Evolutionary conservation across 1,140 invertebrate species (phyloP).

Genomic region (Conopomorpha cramerella): DNA sequence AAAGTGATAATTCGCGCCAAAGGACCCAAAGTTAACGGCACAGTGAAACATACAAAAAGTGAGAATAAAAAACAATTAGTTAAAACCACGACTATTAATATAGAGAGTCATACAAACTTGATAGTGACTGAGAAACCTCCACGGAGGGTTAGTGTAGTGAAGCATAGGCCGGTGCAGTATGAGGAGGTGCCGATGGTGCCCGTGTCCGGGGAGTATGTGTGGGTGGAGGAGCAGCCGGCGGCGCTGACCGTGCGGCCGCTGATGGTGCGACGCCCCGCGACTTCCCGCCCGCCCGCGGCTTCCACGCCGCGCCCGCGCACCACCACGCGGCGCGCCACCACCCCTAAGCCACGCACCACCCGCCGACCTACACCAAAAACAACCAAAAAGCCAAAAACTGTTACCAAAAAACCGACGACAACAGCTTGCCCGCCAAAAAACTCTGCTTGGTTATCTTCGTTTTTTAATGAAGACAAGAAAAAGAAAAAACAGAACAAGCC

Average conservation of each 20-base stretch:
- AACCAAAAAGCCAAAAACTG: slow-evolving; percentile 16
- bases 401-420: slow-evolving; percentile 18
- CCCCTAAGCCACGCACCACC: slow-evolving; percentile 10
- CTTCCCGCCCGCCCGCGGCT: slow-evolving; percentile 7
- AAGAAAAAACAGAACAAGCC: slow-evolving; percentile 28
- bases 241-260: slow-evolving; percentile 3
- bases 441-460: slow-evolving; percentile 27
- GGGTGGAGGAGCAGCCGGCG: slow-evolving; percentile 9
- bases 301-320: slow-evolving; percentile 14
- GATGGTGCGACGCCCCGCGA: slow-evolving; percentile 6
- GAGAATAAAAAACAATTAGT: slow-evolving; percentile 33
- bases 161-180: too few species aligned
- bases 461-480: slow-evolving; percentile 24
- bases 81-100: slow-evolving; percentile 42
- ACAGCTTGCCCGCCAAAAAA: slow-evolving; percentile 26
- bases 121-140: slow-evolving; percentile 29
- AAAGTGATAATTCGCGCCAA: slow-evolving; percentile 37
- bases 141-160: background rate
- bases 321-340: slow-evolving; percentile 12
- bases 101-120: slow-evolving; percentile 45
- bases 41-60: slow-evolving; percentile 26
- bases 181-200: slow-evolving; percentile 11
- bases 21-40: slow-evolving; percentile 27
- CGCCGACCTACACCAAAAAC: slow-evolving; percentile 12
- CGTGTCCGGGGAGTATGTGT: slow-evolving; percentile 18